A percentile compares a stretch with the other conserved stretches of the same genome.
Evolutionary conservation across 2,888 invertebrate genomes (phyloP).

Genomic region (Germaria angustata): DNA sequence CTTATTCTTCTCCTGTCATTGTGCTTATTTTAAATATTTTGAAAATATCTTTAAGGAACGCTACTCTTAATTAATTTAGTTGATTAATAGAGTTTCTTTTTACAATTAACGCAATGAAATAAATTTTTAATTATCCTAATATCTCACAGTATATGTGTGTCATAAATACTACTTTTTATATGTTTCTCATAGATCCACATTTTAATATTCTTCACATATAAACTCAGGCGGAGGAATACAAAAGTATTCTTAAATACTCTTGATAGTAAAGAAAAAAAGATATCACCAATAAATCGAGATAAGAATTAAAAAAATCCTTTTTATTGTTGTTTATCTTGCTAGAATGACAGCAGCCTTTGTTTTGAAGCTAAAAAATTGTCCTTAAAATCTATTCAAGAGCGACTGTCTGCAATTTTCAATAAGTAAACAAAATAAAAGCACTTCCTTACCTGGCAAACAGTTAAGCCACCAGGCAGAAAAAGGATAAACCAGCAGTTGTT

Average conservation of each 20-base stretch:
- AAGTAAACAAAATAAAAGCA: neutral
- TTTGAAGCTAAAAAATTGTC: conserved; percentile 1
- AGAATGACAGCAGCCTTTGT: conserved; percentile 3
- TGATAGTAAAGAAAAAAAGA: neutral
- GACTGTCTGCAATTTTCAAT: conserved; percentile 55
- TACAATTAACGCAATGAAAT: too few relatives aligned
- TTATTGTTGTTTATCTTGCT: conserved; percentile 15
- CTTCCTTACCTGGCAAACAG: neutral
- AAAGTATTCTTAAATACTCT: neutral
- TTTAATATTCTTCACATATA: too few relatives aligned
- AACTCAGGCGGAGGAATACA: too few relatives aligned
- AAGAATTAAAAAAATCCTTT: neutral
- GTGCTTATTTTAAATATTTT: too few relatives aligned
- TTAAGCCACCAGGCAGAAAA: neutral
- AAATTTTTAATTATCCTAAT: too few relatives aligned
- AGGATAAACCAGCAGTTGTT: neutral
- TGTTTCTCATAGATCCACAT: too few relatives aligned
- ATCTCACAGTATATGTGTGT: too few relatives aligned
- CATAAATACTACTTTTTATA: too few relatives aligned
- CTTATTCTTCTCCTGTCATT: too few relatives aligned
- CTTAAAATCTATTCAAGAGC: conserved; percentile 48
- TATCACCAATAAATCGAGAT: neutral
- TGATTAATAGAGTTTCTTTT: too few relatives aligned
- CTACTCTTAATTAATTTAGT: too few relatives aligned
- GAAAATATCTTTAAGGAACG: too few relatives aligned